Base-by-base conservation (phyloP, 2,888 invertebrate genomes). In the Colostygia pectinataria region DNA sequence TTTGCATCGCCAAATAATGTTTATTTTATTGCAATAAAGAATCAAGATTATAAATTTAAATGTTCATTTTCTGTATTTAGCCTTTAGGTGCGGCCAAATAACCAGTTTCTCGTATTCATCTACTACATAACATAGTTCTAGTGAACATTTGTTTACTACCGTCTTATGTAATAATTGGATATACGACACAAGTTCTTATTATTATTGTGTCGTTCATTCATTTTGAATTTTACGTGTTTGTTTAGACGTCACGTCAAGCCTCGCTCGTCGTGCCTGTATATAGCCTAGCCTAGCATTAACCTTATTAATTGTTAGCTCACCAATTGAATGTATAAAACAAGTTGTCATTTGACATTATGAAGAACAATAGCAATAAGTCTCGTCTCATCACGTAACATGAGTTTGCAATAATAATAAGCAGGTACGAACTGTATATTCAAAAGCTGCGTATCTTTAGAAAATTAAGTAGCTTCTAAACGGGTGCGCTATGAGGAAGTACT, bases 281-380 rank as follows among this genome's bases (percentile, higher is more conserved):
- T n/a, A n/a, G n/a, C n/a, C n/a, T n/a, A n/a, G n/a, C n/a, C 28
- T 57, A 48, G 31, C 57, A 57, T 56, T 57, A 57, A 56, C 60
- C 64, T 68, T 66, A 71, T 74, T 74, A 70, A 66, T 70, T 68
- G 60, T 53, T 62, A 63, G 59, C 61, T 55, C 53, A 55, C 62
- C 65, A 66, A 65, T 68, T 63, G 63, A 52, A 51, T 59, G 66
- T 69, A 73, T 71, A 72, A 74, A 70, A 67, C 64, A 66, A 57
- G 60, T 57, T 61, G 61, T 63, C 62, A 65, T 66, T 68, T 66
- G 68, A 68, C 71, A 74, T 71, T 70, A 69, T 65, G 55, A 69
- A 68, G 72, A 80, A 83, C 79, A 82, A 83, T 78, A 68, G 74
- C 76, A 80, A 81, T 77, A 68, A 74, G 46, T 54, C 46, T 54